Base-by-base conservation (phyloP, 2,113 vertebrate species). In the Ardeotis arabs region DNA sequence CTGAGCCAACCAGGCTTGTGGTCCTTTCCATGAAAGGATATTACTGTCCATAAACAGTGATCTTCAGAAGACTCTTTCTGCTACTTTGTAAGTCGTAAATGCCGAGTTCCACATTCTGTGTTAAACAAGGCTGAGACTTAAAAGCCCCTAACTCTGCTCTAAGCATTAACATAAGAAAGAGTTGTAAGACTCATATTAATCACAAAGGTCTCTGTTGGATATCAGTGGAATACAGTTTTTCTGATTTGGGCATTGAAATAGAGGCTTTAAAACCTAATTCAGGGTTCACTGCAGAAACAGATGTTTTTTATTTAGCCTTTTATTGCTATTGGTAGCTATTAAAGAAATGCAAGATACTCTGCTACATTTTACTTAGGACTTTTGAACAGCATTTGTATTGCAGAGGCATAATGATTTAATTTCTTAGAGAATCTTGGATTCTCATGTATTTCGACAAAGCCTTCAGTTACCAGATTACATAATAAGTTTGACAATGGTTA, bases 401-500 rank as follows among this genome's bases (percentile, higher is more conserved):
- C 66, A 81, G 86, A 83, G 76, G 7, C 60, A 77, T 93, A 88
- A 84, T 87, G 52, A 84, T 85, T 95, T 94, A 56, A 78, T 91
- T 95, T 92, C 59, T 84, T 60, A 52, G 25, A 50, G 74, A 87
- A 17, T 63, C 59, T 85, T 87, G 84, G 89, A 77, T 95, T 96
- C 78, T 84, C 27, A 10, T 7, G n/a, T 59, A 87, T 44, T 68
- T 97, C 82, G 95, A 37, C 64, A 87, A 94, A 87, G 68, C 14
- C 45, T 91, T 87, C 24, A 90, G 58, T 93, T 90, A 81, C 84
- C 67, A 76, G 35, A 78, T 84, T 79, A 89, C 68, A 31, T 89
- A 90, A 91, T 96, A 95, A 91, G 75, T 73, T 91, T 75, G 53
- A 75, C 52, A 97, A 64, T 69, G 63, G 69, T 95, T 95, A 85